Base-by-base conservation (phyloP, 2,888 invertebrate genomes). In the Lottia scabra region DNA sequence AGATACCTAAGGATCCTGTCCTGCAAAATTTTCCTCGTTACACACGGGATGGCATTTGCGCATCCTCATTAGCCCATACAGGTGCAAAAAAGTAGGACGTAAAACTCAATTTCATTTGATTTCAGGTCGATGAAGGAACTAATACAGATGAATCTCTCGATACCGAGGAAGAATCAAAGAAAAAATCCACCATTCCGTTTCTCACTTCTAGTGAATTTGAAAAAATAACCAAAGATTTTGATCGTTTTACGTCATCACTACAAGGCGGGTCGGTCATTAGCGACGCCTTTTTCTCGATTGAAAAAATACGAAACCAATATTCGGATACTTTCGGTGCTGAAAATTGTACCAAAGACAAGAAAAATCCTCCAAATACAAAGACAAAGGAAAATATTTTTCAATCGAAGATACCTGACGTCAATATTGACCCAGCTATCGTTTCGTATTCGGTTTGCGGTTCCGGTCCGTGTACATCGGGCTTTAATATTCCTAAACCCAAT, bases 281-380 rank as follows among this genome's bases (percentile, higher is more conserved):
- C 13, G 66, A 66, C 12, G 66, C 66, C 6, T 66, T 66, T 45
- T 66, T 66, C 44, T 23, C 23, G 23, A 66, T 66, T 43, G 66
- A 66, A 43, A 45, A 66, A 23, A 66, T 66, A 44, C 38, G 66
- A 19, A 66, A 66, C 44, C 38, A 66, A 43, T 66, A 45, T 23
- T 23, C 23, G 6, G 56, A 56, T 23, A 23, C 56, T 19, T 19
- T 23, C 23, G 38, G 1, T 38, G 38, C 38, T 6, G 38, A 38
- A 38, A 38, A 10, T 38, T 38, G 38, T 10, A 19, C 12, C 5
- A 56, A 23, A 10, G 23, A 2, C 19, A 56, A 56, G 56, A 56
- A 56, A 19, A 56, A 19, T 23, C 12, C 23, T 10, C 19, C 8
- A 12, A 56, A 56, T 56, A 10, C 10, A n/a, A 56, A 13, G 23